These are phyloP conservation scores for Yasuhikotakia modesta DNA, from an alignment of 2,797 vertebrate genomes.

Conservation along the genomic window DNA sequence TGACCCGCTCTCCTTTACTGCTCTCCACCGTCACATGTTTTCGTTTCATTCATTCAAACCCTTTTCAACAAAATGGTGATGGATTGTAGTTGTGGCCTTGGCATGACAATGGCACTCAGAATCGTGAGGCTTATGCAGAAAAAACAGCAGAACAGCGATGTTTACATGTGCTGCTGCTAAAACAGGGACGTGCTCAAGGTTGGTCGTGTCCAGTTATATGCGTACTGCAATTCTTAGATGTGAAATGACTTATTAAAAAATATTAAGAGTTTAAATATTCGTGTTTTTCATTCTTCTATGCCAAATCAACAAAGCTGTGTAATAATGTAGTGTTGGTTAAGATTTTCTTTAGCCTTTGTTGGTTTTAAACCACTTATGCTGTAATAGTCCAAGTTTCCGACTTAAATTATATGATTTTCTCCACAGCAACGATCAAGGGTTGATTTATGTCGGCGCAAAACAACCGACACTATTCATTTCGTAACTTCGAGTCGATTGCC, in stretches of 20 bases:
- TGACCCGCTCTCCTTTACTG: neutral
- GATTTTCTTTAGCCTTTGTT: neutral
- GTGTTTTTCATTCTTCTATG: constrained; percentile 1
- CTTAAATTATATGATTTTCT: constrained; percentile 16
- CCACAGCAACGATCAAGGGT: constrained; percentile 15
- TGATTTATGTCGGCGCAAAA: constrained; percentile 24
- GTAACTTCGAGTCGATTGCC: constrained; percentile 10
- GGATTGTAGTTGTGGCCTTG: constrained; percentile 35
- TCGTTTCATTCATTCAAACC: constrained; percentile 38
- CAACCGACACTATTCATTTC: constrained; percentile 4
- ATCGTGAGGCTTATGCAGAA: neutral
- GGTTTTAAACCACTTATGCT: constrained; percentile 10
- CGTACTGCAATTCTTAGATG: neutral
- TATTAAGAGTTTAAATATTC: neutral
- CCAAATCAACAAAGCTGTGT: constrained; percentile 21
- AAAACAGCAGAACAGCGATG: neutral
- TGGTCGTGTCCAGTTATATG: neutral
- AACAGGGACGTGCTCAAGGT: neutral
- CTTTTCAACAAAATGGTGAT: constrained; percentile 33
- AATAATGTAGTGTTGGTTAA: neutral
- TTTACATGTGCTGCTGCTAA: constrained; percentile 30
- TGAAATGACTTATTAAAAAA: neutral
- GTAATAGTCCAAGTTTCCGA: constrained; percentile 11
- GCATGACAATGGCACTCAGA: neutral
- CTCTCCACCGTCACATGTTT: constrained; percentile 37